Conservation (phyloP, 2,113 vertebrate genomes). For the Litocranius walleri region DNA sequence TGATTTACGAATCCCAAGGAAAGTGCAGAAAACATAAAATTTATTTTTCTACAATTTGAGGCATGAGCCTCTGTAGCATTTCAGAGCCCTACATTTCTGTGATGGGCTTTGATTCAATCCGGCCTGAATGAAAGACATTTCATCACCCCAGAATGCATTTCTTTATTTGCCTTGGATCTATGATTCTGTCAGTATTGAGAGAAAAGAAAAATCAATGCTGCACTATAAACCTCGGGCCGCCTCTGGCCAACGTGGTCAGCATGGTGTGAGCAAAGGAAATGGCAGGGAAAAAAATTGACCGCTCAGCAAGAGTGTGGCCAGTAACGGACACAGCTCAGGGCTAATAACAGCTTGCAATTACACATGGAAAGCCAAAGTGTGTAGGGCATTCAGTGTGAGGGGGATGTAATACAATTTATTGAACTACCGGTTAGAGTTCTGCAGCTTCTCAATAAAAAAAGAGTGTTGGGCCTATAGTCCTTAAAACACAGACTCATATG, state of each 20-base stretch:
- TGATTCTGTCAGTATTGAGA: slow-evolving; percentile 98
- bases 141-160: slow-evolving; percentile 95
- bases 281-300: slow-evolving; percentile 87
- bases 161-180: slow-evolving; percentile 99
- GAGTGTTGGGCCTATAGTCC: slow-evolving; percentile 68
- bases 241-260: slow-evolving; percentile 88
- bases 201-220: slow-evolving; percentile 97
- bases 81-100: slow-evolving; percentile 82
- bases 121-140: slow-evolving; percentile 93
- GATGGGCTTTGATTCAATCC: slow-evolving; percentile 92
- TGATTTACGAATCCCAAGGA: slow-evolving; percentile 79
- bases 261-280: slow-evolving; percentile 87
- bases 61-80: slow-evolving; percentile 80
- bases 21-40: slow-evolving; percentile 82
- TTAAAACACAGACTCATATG: slow-evolving; percentile 77
- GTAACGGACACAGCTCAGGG: slow-evolving; percentile 85
- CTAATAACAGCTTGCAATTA: slow-evolving; percentile 88
- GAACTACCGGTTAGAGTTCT: slow-evolving; percentile 83
- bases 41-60: slow-evolving; percentile 82
- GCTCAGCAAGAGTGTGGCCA: slow-evolving; percentile 87
- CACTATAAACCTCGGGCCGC: slow-evolving; percentile 87
- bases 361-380: slow-evolving; percentile 85
- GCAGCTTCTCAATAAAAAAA: slow-evolving; percentile 80
- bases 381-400: slow-evolving; percentile 81
- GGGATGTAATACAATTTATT: slow-evolving; percentile 85